A percentile compares a stretch with the other conserved stretches of the same genome.
Conservation (phyloP, 2,113 vertebrate genomes). For the Argyrosomus japonicus region DNA sequence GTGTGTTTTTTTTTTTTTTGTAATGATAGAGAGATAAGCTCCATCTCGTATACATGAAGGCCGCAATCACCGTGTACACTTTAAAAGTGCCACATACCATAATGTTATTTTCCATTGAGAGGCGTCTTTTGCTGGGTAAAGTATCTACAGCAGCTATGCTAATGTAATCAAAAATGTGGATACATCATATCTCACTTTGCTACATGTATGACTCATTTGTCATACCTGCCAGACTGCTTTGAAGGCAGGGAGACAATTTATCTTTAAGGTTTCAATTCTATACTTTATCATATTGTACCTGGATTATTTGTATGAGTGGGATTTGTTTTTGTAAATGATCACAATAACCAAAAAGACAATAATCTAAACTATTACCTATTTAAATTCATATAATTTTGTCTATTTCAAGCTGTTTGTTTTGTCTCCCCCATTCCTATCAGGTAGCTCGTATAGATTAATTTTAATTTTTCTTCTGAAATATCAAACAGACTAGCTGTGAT, state of each 20-base stretch:
- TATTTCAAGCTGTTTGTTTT: background rate
- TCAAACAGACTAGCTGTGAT: conserved; percentile 22
- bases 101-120: background rate
- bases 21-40: too few relatives aligned
- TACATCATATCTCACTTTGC: too few relatives aligned
- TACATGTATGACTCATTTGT: too few relatives aligned
- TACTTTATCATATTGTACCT: background rate
- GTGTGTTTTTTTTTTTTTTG: background rate
- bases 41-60: background rate
- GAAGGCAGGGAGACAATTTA: background rate
- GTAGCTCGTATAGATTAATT: background rate
- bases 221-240: background rate
- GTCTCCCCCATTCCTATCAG: background rate
- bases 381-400: background rate
- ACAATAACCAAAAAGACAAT: too few relatives aligned
- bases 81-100: too few relatives aligned
- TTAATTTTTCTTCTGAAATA: conserved; percentile 32
- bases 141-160: background rate
- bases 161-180: background rate
- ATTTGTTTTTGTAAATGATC: too few relatives aligned
- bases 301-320: background rate
- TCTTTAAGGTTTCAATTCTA: background rate
- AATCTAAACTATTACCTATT: too few relatives aligned
- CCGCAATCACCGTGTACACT: background rate
- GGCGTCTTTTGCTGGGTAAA: background rate